Percentiles rank a stretch among this genome's conserved stretches.
Evolutionary conservation across 2,888 invertebrate genomes (phyloP).

Genomic region (Emmelina monodactyla): DNA sequence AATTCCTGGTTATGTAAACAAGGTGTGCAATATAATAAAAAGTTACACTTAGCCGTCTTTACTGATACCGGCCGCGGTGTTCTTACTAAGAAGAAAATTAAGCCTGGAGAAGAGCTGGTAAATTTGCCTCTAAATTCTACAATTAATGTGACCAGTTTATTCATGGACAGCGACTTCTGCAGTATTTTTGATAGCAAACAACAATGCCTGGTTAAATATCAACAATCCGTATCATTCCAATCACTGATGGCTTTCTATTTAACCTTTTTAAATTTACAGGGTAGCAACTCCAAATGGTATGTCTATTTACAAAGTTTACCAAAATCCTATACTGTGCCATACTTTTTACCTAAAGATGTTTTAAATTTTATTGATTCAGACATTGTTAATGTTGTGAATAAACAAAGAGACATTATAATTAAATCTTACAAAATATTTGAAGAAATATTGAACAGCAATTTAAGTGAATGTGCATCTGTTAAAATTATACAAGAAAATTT

Average conservation of each 20-base stretch:
- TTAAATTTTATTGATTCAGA: conserved; percentile 64
- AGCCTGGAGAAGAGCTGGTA: conserved; percentile 66
- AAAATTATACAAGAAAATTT: conserved; percentile 45
- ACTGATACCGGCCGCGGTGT: conserved; percentile 78
- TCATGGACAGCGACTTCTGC: conserved; percentile 63
- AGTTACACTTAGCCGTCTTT: conserved; percentile 68
- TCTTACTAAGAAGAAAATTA: conserved; percentile 64
- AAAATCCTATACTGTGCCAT: conserved; percentile 69
- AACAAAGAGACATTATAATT: conserved; percentile 56
- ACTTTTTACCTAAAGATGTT: conserved; percentile 69
- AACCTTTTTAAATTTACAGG: conserved; percentile 70
- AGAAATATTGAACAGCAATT: conserved; percentile 40
- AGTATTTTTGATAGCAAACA: conserved; percentile 37
- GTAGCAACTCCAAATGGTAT: conserved; percentile 61
- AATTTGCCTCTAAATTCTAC: conserved; percentile 67
- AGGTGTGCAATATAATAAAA: conserved; percentile 65
- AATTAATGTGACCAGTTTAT: conserved; percentile 65
- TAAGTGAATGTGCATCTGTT: conserved; percentile 41
- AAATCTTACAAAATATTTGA: conserved; percentile 49
- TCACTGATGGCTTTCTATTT: conserved; percentile 79
- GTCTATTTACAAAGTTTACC: conserved; percentile 77
- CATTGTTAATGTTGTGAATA: conserved; percentile 56
- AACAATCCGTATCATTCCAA: conserved; percentile 67
- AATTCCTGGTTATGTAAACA: conserved; percentile 61
- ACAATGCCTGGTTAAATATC: conserved; percentile 47